Conservation (phyloP, 2,888 invertebrate species). For the Stomorhina lunata region DNA sequence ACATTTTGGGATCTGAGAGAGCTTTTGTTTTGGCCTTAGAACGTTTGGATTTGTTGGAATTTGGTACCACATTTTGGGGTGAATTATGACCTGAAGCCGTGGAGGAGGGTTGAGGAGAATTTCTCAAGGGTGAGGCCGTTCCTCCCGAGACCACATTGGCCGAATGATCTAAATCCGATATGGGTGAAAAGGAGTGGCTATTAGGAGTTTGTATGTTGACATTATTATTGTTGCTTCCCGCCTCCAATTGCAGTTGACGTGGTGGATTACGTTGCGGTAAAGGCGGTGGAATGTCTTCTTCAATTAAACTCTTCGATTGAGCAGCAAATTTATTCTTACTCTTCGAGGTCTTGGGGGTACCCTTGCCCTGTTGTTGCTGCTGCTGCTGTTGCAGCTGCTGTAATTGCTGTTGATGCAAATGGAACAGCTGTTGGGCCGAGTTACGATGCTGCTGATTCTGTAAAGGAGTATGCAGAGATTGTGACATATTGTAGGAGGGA, state of each 20-base stretch:
- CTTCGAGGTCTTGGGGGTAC: slow-evolving; percentile 73
- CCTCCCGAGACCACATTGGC: slow-evolving; percentile 33
- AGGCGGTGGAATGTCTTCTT: slow-evolving; percentile 80
- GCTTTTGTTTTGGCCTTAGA: slow-evolving; percentile 79
- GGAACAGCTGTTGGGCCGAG: slow-evolving; percentile 80
- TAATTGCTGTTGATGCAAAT: slow-evolving; percentile 69
- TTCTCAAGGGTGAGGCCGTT: slow-evolving; percentile 61
- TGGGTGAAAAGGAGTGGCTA: slow-evolving; percentile 70
- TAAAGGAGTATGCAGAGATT: slow-evolving; percentile 79
- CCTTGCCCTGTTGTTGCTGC: slow-evolving; percentile 70
- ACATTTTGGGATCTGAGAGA: slow-evolving; percentile 80
- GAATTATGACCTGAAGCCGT: slow-evolving; percentile 45
- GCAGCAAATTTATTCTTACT: slow-evolving; percentile 76
- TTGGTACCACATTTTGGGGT: slow-evolving; percentile 45
- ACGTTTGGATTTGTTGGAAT: slow-evolving; percentile 68
- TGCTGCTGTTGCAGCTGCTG: slow-evolving; percentile 69
- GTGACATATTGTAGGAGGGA: slow-evolving; percentile 71
- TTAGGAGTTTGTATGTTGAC: slow-evolving; percentile 64
- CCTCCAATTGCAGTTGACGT: slow-evolving; percentile 73
- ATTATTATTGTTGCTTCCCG: slow-evolving; percentile 42
- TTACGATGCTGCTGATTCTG: slow-evolving; percentile 70
- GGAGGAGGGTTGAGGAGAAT: slow-evolving; percentile 55
- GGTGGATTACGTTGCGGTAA: slow-evolving; percentile 81
- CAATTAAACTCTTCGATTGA: slow-evolving; percentile 73
- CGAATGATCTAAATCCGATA: slow-evolving; percentile 78